phyloP scores from a whole-genome alignment of 2,888 invertebrate genomes.

The Polydrusus tereticollis region DNA sequence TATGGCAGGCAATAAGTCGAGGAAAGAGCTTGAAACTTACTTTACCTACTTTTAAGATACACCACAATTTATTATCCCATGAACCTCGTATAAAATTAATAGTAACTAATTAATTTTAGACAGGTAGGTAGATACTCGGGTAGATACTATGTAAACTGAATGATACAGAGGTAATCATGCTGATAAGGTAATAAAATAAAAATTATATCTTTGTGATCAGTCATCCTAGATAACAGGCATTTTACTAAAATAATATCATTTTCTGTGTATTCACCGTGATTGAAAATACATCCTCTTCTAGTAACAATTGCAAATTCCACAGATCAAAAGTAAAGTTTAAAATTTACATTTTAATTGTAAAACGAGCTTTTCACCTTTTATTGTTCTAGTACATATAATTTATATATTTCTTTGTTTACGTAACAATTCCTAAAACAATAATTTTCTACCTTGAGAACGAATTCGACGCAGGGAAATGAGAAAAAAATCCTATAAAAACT shows the following conservation, averaged over 20 bases:
- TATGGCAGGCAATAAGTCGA: too few relatives aligned
- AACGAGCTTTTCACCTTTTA: not conserved
- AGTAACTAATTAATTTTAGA: conserved; percentile 6
- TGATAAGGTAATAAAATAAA: conserved; percentile 26
- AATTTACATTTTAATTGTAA: not conserved
- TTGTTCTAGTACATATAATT: not conserved
- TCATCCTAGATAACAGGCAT: conserved; percentile 20
- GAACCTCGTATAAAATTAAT: not conserved
- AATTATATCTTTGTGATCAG: conserved; percentile 18
- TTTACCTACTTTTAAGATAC: not conserved
- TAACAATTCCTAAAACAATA: conserved; percentile 10
- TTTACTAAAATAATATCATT: conserved; percentile 8
- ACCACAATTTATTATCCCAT: not conserved
- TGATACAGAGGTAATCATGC: conserved; percentile 19
- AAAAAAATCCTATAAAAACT: not conserved
- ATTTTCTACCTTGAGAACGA: conserved; percentile 4
- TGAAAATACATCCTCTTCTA: not conserved
- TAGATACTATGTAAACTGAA: conserved; percentile 14
- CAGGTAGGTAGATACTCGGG: too few relatives aligned
- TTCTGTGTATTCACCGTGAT: not conserved
- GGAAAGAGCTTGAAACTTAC: too few relatives aligned
- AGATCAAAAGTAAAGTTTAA: conserved; percentile 18
- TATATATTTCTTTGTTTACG: not conserved
- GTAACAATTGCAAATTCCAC: too few relatives aligned
- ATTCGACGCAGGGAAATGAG: not conserved